These are phyloP conservation scores for Chironomus tepperi DNA, from an alignment of 1,140 invertebrate genomes.

Conservation along the genomic window DNA sequence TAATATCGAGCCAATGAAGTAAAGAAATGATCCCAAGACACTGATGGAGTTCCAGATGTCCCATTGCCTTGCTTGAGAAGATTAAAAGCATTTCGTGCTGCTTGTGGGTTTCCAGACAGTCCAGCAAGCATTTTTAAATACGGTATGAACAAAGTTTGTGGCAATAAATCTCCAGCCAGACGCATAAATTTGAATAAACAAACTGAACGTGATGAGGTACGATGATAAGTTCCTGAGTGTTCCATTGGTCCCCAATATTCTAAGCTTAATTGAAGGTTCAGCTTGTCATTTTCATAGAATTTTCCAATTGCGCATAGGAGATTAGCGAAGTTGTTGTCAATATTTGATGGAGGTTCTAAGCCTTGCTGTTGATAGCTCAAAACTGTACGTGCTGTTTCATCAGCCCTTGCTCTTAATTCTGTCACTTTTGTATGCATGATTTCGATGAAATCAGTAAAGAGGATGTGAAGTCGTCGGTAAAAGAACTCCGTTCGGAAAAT, in stretches of 20 bases:
- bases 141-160: conserved; percentile 74
- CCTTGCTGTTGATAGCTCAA: conserved; percentile 74
- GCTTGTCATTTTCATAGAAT: conserved; percentile 67
- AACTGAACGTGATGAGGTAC: conserved; percentile 52
- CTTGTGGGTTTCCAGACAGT: conserved; percentile 60
- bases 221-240: conserved; percentile 28
- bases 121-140: conserved; percentile 82
- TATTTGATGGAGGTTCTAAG: conserved; percentile 62
- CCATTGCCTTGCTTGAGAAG: conserved; percentile 60
- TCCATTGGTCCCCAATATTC: conserved; percentile 78
- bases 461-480: conserved; percentile 68
- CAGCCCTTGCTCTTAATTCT: conserved; percentile 71
- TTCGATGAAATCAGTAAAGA: conserved; percentile 88
- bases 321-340: conserved; percentile 75
- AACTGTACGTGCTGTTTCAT: conserved; percentile 78
- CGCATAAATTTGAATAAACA: conserved; percentile 86
- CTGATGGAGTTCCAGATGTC: conserved; percentile 42
- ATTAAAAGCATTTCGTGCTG: conserved; percentile 74
- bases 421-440: conserved; percentile 76
- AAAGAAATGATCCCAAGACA: conserved; percentile 88
- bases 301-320: conserved; percentile 67
- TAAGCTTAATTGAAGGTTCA: conserved; percentile 58
- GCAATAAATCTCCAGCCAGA: conserved; percentile 75
- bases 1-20: conserved; percentile 71
- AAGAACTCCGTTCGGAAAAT: conserved; percentile 53